Evolutionary conservation across 2,113 vertebrate species (phyloP).

Genomic region (Abramis brama): DNA sequence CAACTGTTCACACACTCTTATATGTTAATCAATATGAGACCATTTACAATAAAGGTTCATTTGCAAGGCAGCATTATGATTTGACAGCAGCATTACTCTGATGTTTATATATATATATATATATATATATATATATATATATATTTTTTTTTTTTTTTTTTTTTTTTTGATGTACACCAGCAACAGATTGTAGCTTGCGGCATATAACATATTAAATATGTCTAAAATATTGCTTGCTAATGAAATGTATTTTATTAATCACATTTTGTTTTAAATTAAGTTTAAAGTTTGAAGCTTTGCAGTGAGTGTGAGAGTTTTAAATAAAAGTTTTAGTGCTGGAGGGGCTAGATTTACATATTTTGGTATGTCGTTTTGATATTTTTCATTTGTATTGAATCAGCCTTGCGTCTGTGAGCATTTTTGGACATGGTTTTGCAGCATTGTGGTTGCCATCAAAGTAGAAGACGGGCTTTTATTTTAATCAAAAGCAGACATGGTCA

Average conservation of each 20-base stretch:
- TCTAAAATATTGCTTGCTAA: neutral
- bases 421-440: neutral
- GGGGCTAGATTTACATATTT: neutral
- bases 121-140: too few species aligned
- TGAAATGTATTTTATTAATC: neutral
- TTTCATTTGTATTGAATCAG: neutral
- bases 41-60: slow-evolving; percentile 17
- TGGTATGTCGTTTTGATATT: neutral
- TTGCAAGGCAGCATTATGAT: neutral
- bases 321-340: neutral
- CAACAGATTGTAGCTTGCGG: neutral
- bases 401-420: neutral
- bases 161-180: neutral
- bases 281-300: neutral
- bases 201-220: neutral
- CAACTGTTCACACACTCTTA: slow-evolving; percentile 31
- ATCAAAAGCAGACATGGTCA: slow-evolving; percentile 1
- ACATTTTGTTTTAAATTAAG: neutral
- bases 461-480: slow-evolving; percentile 12
- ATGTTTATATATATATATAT: neutral
- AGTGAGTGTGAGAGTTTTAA: neutral
- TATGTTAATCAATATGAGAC: slow-evolving; percentile 38
- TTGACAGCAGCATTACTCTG: neutral
- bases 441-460: neutral
- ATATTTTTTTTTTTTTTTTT: too few species aligned